These are phyloP conservation scores for Limnephilus marmoratus DNA, from an alignment of 2,888 invertebrate genomes.

Conservation along the genomic window DNA sequence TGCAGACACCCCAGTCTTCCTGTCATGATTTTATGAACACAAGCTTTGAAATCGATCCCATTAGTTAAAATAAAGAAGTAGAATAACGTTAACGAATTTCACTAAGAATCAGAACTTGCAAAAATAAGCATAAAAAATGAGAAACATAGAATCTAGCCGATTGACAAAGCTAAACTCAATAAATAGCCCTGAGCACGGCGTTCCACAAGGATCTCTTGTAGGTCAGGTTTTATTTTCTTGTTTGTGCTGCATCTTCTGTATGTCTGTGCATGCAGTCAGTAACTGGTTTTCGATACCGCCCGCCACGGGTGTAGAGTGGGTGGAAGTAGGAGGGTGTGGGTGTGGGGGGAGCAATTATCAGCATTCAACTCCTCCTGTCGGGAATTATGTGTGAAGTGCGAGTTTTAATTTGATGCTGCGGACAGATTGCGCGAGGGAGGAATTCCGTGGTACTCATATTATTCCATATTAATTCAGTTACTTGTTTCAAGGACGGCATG, in stretches of 20 bases:
- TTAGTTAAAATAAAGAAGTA: too few species aligned
- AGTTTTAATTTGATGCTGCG: slow-evolving; percentile 37
- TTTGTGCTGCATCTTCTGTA: not conserved
- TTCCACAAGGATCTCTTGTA: not conserved
- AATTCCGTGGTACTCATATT: not conserved
- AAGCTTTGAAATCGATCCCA: not conserved
- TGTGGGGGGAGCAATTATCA: slow-evolving; percentile 30
- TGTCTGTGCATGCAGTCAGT: not conserved
- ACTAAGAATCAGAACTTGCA: too few species aligned
- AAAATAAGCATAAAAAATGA: too few species aligned
- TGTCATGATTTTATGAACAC: not conserved
- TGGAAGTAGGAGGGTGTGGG: not conserved
- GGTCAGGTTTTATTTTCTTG: not conserved
- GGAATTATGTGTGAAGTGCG: slow-evolving; percentile 24
- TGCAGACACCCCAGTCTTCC: not conserved
- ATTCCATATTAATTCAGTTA: not conserved
- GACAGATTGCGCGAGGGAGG: slow-evolving; percentile 16
- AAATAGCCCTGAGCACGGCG: not conserved
- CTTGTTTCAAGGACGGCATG: not conserved
- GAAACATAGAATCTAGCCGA: too few species aligned
- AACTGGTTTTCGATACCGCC: slow-evolving; percentile 29
- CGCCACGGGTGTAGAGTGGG: not conserved
- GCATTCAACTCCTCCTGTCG: slow-evolving; percentile 6
- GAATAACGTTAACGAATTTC: too few species aligned
- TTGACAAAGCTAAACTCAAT: not conserved